These are phyloP conservation scores for Beroe forskalii DNA, from an alignment of 37 sponge, comb jelly and placozoan genomes.

Conservation along the genomic window DNA sequence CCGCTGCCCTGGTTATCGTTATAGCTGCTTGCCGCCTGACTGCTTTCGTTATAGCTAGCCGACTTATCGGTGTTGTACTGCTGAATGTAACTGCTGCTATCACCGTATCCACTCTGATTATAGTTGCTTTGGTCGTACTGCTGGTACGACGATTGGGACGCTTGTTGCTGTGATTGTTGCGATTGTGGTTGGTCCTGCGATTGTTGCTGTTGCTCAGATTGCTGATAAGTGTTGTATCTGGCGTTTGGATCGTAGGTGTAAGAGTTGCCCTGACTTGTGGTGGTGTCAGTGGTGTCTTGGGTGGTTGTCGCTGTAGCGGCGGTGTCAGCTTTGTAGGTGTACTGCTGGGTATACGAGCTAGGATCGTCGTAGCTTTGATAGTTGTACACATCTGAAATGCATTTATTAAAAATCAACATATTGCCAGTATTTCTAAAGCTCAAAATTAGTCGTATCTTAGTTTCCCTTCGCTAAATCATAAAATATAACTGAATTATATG, in stretches of 20 bases:
- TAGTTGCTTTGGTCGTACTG: background rate
- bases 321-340: background rate
- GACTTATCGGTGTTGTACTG: background rate
- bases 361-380: background rate
- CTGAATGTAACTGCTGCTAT: background rate
- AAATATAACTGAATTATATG: too few species aligned
- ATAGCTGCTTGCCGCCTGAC: background rate
- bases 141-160: background rate
- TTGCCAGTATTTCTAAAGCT: too few species aligned
- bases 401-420: too few species aligned
- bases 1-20: background rate
- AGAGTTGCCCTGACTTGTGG: too few species aligned
- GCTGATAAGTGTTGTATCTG: background rate
- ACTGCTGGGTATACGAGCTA: background rate
- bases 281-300: too few species aligned
- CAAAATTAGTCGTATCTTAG: too few species aligned
- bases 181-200: background rate
- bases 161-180: background rate
- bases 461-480: too few species aligned
- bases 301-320: background rate
- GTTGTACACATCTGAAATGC: slow-evolving; percentile 52
- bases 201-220: background rate
- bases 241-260: slow-evolving; percentile 47
- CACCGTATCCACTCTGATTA: background rate
- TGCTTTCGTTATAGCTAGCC: background rate